Evolutionary conservation across 2,113 vertebrate genomes (phyloP), one percentile per base, ranked within the genome.

Genomic region (Mystacornis crossleyi): DNA sequence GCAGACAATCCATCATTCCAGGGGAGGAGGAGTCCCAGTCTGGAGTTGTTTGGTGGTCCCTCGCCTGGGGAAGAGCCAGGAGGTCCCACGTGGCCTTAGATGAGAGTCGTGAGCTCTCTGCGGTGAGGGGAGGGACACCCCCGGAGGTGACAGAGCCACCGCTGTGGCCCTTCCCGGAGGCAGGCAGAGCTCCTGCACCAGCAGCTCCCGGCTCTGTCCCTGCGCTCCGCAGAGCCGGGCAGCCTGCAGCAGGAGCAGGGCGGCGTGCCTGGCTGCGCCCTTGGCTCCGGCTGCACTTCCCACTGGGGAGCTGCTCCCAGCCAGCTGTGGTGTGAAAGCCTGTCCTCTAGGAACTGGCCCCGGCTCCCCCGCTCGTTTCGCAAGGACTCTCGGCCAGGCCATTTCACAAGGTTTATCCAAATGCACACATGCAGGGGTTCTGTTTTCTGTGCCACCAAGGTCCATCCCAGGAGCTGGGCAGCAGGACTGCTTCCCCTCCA

Each of bases 261-360:
- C 5, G 4, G 34, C 2, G 6, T 29, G 51, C 45, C 18, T 26
- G 31, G 79, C 72, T 42, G 60, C 0, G 12, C 70, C 94, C 73
- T 95, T 85, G 90, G 85, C 89, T 90, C 62, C 0, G 1, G 50
- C 70, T 7, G 42, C 21, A 28, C 55, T 88, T 75, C 83, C 87
- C 90, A 33, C 34, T 0, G 2, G 77, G 91, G 89, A 91, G 67
- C 64, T 34, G 73, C 89, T 93, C 71, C 3, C 85, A 54, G 96
- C 96, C 97, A 95, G 95, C 85, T 84, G 79, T 18, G 72, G 85
- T 93, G 91, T 80, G 94, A 92, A 93, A 74, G 58, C 75, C 61
- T 89, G 96, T 97, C 89, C 82, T 97, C 96, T 95, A 97, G 97
- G 97, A 97, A 96, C 75, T 61, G 94, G 90, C 75, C 65, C 42